phyloP scores from a whole-genome alignment of 2,113 vertebrate genomes.

The Lycaon pictus region DNA sequence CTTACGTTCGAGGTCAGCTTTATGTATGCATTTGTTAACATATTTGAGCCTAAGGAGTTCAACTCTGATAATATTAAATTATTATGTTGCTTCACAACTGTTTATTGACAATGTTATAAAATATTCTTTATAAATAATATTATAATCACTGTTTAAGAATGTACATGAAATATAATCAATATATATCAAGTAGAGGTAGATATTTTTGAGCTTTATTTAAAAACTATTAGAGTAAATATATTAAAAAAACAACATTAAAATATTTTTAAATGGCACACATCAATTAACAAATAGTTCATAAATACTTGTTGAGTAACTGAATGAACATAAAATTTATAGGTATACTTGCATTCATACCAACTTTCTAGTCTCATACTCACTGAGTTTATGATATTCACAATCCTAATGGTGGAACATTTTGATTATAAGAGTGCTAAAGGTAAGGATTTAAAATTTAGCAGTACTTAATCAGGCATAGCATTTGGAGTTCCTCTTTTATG shows the following conservation, averaged over 20 bases:
- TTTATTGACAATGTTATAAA: neutral
- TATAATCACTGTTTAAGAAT: neutral
- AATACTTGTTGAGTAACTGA: neutral
- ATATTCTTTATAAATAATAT: neutral
- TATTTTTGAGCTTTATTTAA: constrained; percentile 15
- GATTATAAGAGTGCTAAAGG: neutral
- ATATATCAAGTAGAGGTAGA: neutral
- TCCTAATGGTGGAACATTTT: neutral
- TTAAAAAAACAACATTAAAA: neutral
- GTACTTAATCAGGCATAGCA: neutral
- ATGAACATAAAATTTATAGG: neutral
- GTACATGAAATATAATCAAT: neutral
- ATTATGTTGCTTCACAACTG: neutral
- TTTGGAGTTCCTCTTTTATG: constrained; percentile 9
- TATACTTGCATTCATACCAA: neutral
- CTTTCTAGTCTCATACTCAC: neutral
- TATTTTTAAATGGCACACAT: neutral
- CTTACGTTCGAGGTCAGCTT: neutral
- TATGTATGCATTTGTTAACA: neutral
- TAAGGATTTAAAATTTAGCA: constrained; percentile 44
- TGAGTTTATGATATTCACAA: neutral
- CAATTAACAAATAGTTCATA: neutral
- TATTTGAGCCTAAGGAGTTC: neutral
- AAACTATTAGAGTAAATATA: neutral
- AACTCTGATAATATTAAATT: neutral